Percentiles rank a stretch among this genome's conserved stretches.
Evolutionary conservation across 2,888 invertebrate species (phyloP).

Genomic region (Ochlodes sylvanus): DNA sequence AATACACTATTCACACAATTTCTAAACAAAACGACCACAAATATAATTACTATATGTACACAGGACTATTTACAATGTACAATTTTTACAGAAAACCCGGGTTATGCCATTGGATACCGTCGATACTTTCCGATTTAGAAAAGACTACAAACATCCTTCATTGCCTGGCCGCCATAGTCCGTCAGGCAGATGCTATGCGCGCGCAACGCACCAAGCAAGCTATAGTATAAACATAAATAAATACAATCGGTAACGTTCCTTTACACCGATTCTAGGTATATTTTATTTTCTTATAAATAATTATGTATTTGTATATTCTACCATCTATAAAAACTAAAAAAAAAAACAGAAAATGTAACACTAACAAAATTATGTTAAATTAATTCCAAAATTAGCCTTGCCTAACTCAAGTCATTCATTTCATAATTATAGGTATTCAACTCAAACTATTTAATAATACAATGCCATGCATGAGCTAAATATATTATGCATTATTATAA

Average conservation of each 20-base stretch:
- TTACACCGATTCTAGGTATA: slow-evolving; percentile 32
- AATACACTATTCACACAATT: slow-evolving; percentile 86
- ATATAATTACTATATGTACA: slow-evolving; percentile 91
- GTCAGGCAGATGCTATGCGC: slow-evolving; percentile 83
- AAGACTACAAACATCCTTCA: slow-evolving; percentile 83
- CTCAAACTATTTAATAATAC: no score
- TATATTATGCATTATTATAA: no score
- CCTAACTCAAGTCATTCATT: no score
- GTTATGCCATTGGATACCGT: slow-evolving; percentile 88
- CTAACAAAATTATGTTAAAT: no score
- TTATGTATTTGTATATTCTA: no score
- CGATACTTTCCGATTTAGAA: slow-evolving; percentile 86
- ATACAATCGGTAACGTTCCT: slow-evolving; percentile 50
- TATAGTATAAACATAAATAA: slow-evolving; percentile 79
- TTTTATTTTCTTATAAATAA: background rate
- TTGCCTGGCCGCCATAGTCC: slow-evolving; percentile 81
- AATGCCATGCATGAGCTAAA: no score
- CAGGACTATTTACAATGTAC: slow-evolving; percentile 90
- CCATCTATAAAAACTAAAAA: background rate
- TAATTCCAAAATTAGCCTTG: no score
- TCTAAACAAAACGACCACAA: slow-evolving; percentile 86
- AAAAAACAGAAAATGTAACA: no score
- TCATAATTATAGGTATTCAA: no score
- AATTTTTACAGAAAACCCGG: slow-evolving; percentile 86
- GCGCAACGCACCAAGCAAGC: slow-evolving; percentile 83